Evolutionary conservation across 2,888 invertebrate species (phyloP).

Genomic region (Vesta saturnalis): DNA sequence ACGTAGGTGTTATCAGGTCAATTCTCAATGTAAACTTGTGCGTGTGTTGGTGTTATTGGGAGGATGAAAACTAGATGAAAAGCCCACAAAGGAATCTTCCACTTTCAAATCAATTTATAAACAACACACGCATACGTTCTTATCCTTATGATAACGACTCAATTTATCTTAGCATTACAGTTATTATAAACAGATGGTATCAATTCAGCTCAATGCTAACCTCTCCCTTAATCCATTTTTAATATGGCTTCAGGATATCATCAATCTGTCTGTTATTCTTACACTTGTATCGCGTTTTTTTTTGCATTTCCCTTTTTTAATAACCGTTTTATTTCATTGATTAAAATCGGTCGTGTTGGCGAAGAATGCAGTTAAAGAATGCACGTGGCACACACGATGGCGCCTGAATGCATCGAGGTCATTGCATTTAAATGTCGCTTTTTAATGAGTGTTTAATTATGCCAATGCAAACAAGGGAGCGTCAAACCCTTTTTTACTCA

Average conservation of each 20-base stretch:
- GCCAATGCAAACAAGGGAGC: background rate
- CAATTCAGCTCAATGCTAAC: slow-evolving; percentile 41
- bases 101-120: background rate
- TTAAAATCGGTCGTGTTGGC: slow-evolving; percentile 17
- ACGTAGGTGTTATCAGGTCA: too few species aligned
- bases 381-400: slow-evolving; percentile 36
- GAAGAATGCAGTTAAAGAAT: slow-evolving; percentile 31
- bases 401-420: slow-evolving; percentile 34
- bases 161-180: slow-evolving; percentile 24
- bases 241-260: background rate
- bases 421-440: slow-evolving; percentile 19
- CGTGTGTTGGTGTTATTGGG: too few species aligned
- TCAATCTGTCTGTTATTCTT: too few species aligned
- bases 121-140: too few species aligned
- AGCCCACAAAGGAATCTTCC: slow-evolving; percentile 1
- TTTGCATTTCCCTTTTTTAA: too few species aligned
- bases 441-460: slow-evolving; percentile 1
- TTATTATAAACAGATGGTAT: slow-evolving; percentile 40
- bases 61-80: background rate
- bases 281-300: too few species aligned
- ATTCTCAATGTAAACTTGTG: too few species aligned
- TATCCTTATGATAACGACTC: slow-evolving; percentile 19
- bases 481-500: background rate
- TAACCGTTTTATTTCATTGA: background rate
- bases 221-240: slow-evolving; percentile 20